Evolutionary conservation across 2,888 invertebrate species (phyloP), one percentile per base, ranked within the genome.

Genomic region (Deilephila porcellus): DNA sequence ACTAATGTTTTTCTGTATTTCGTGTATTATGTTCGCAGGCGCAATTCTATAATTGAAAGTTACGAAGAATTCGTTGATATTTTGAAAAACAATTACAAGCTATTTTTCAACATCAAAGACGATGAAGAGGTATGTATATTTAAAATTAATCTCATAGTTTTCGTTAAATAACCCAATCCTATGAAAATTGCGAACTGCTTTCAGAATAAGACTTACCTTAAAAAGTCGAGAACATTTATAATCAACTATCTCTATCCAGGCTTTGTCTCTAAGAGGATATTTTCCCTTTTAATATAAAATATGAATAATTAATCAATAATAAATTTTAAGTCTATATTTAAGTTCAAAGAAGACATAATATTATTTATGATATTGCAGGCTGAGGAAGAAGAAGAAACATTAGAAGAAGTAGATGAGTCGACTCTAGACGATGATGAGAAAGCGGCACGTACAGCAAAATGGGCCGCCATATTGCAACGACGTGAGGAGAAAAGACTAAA

Each of bases 21-120:
- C 11, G 11, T 32, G 19, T 37, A 37, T 19, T 67, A 29, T 60
- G 19, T 25, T 85, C 85, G 37, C 83, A 94, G 95, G 72, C 89
- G 91, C n/a, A 77, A 85, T 0, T 85, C 88, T 53, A 95, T 95
- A 52, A 74, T 90, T 0, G 86, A 86, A 0, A 96, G 96, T 29
- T 95, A 96, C 45, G 87, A 88, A 6, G 95, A 96, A 74, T 95
- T 97, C 60, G 86, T 94, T 76, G 85, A 92, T 6, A 90, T 97
- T 20, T 91, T 97, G 76, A 91, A 92, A 45, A 93, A 96, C 4
- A 97, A 98, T 88, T 96, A 96, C 79, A 95, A 95, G 74, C 85
- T 97, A 5, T 97, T 97, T 82, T 96, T 97, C 81, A 96, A 97
- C 82, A 93, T 97, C 62, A 86, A 94, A 74, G 93, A 95, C 0